Conservation (phyloP, 2,888 invertebrate genomes). For the Iphiclides podalirius region DNA sequence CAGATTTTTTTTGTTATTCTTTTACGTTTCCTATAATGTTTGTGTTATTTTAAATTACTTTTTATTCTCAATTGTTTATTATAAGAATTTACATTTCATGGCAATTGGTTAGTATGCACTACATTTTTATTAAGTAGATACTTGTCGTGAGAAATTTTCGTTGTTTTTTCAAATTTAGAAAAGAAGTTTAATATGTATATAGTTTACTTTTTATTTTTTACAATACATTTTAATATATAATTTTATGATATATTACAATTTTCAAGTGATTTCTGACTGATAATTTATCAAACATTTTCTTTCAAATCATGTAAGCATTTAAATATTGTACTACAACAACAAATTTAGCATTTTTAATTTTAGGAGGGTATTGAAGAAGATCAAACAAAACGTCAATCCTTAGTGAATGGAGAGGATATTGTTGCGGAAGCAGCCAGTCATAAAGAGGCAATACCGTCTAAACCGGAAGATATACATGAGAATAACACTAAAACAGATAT, state of each 20-base stretch:
- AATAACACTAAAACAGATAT: constrained; percentile 67
- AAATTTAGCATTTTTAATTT: constrained; percentile 41
- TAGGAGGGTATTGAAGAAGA: constrained; percentile 63
- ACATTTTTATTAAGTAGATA: too few species aligned
- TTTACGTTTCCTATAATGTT: constrained; percentile 38
- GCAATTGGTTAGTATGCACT: background rate
- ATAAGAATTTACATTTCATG: background rate
- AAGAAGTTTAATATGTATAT: too few species aligned
- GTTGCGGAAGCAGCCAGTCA: constrained; percentile 61
- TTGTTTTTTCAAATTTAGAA: background rate
- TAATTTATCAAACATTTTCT: too few species aligned
- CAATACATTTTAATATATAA: background rate
- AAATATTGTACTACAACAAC: constrained; percentile 12
- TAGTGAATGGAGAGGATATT: constrained; percentile 70
- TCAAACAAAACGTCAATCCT: constrained; percentile 54
- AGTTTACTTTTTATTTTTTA: too few species aligned
- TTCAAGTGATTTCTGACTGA: too few species aligned
- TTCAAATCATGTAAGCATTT: too few species aligned
- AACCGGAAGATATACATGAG: constrained; percentile 61
- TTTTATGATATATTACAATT: background rate
- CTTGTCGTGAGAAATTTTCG: too few species aligned
- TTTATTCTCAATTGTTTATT: background rate
- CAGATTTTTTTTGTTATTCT: constrained; percentile 46
- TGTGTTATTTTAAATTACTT: constrained; percentile 26
- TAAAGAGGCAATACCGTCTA: constrained; percentile 62